Evolutionary conservation across 2,888 invertebrate genomes (phyloP).

Genomic region (Eucriotettix oculatus): DNA sequence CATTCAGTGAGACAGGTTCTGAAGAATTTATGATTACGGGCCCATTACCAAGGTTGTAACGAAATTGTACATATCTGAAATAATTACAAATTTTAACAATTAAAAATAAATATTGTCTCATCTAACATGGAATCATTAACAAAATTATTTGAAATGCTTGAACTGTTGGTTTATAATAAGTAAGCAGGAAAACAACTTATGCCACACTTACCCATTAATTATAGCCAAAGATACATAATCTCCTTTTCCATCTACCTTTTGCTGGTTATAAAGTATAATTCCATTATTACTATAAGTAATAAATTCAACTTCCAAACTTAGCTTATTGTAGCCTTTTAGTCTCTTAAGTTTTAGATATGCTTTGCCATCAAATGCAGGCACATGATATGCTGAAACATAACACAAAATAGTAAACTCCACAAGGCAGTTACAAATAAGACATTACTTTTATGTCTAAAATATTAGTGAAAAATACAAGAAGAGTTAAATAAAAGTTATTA

Average conservation of each 20-base stretch:
- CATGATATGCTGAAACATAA: constrained; percentile 21
- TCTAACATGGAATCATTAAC: background rate
- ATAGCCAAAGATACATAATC: constrained; percentile 74
- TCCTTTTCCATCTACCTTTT: constrained; percentile 63
- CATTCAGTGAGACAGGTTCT: constrained; percentile 53
- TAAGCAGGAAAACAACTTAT: too few species aligned
- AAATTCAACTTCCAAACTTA: constrained; percentile 73
- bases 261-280: constrained; percentile 70
- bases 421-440: background rate
- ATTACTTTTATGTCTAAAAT: too few species aligned
- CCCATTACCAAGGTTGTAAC: constrained; percentile 74
- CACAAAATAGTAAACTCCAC: constrained; percentile 1
- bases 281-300: constrained; percentile 68
- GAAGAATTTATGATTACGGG: constrained; percentile 53
- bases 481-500: too few species aligned
- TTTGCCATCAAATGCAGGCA: constrained; percentile 65
- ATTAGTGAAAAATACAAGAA: too few species aligned
- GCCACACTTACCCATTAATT: constrained; percentile 43
- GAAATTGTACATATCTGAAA: constrained; percentile 50
- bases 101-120: background rate
- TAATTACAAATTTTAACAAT: background rate
- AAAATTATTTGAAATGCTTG: too few species aligned
- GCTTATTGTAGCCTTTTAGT: constrained; percentile 65
- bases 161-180: too few species aligned
- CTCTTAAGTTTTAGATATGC: constrained; percentile 60